These are phyloP conservation scores for Brenthis ino DNA, from an alignment of 2,888 invertebrate species.

Conservation along the genomic window DNA sequence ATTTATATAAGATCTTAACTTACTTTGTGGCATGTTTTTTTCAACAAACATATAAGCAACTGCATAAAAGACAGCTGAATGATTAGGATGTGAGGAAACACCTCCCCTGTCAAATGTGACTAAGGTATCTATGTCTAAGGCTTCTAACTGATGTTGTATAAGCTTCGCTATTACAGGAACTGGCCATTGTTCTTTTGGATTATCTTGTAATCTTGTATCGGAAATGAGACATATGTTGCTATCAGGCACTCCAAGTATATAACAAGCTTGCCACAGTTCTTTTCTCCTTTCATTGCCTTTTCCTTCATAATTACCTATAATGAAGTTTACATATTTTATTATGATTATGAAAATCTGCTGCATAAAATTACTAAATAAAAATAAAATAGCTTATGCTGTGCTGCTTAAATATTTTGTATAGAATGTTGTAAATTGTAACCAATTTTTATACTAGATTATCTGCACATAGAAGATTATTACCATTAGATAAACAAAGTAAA, in stretches of 20 bases:
- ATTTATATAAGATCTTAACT: constrained; percentile 57
- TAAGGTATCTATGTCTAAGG: constrained; percentile 90
- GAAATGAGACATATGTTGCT: constrained; percentile 88
- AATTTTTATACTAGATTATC: too few relatives aligned
- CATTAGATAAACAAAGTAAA: constrained; percentile 92
- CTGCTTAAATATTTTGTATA: too few relatives aligned
- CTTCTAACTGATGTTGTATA: constrained; percentile 84
- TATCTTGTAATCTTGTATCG: constrained; percentile 89
- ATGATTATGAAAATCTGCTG: not conserved
- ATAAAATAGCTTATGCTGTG: not conserved
- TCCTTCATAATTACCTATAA: constrained; percentile 85
- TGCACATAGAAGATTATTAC: constrained; percentile 67
- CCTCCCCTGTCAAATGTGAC: constrained; percentile 97
- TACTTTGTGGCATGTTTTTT: constrained; percentile 87
- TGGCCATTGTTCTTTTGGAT: constrained; percentile 89
- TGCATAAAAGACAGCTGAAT: constrained; percentile 92
- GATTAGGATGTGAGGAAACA: constrained; percentile 96
- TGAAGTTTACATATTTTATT: not conserved
- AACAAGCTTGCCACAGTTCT: constrained; percentile 92
- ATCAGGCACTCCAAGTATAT: constrained; percentile 88
- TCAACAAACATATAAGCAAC: constrained; percentile 90
- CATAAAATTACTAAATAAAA: too few relatives aligned
- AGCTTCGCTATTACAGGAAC: constrained; percentile 71
- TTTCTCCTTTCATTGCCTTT: constrained; percentile 84
- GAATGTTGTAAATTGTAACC: not conserved